These are phyloP conservation scores for Sylvietta virens DNA, from an alignment of 2,113 vertebrate species.

Conservation along the genomic window DNA sequence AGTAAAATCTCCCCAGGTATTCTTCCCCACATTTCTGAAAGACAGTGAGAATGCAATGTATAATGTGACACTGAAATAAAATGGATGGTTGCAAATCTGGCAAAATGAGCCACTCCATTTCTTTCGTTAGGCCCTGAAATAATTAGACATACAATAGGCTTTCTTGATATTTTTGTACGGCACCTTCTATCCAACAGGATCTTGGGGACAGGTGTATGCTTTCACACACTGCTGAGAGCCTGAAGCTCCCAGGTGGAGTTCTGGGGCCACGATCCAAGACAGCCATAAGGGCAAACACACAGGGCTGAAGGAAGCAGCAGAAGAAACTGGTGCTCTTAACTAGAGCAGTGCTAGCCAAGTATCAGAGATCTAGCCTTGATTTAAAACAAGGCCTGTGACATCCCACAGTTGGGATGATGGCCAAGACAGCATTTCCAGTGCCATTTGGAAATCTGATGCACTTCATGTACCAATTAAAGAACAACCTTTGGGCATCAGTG, in stretches of 20 bases:
- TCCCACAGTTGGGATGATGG: background rate
- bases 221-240: background rate
- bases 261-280: background rate
- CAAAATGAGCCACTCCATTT: background rate
- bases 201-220: background rate
- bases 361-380: background rate
- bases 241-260: background rate
- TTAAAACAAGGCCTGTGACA: background rate
- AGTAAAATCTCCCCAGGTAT: background rate
- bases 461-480: background rate
- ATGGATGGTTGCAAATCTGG: background rate
- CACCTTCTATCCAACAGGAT: background rate
- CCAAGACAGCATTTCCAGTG: background rate
- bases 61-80: background rate
- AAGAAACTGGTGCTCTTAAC: background rate
- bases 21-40: background rate
- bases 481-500: background rate
- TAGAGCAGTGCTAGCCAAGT: background rate
- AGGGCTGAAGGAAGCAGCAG: background rate
- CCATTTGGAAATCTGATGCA: background rate
- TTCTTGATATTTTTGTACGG: background rate
- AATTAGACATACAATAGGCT: background rate
- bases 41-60: background rate
- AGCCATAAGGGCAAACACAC: background rate
- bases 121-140: background rate